Evolutionary conservation across 2,888 invertebrate genomes (phyloP), one percentile per base, ranked within the genome.

Genomic region (Smittia aterrima): DNA sequence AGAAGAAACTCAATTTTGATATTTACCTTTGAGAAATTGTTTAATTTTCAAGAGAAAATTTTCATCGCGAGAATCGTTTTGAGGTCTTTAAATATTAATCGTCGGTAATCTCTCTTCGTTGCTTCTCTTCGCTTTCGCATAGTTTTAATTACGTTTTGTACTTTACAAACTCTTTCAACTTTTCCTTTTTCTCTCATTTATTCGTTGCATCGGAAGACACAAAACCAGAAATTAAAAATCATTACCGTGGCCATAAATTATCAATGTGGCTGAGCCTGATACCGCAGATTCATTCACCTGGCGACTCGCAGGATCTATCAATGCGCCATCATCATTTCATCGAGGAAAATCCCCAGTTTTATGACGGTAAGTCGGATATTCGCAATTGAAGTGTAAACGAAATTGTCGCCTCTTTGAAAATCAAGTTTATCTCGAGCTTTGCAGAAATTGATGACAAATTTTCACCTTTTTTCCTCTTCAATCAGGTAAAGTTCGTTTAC

Each of bases 231-330:
- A 90, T 93, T 84, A 90, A 90, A 77, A 92, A 93, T 80, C 96
- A 96, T 83, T 97, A 96, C 83, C 88, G 96, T 53, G 95, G 96
- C 62, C 95, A 96, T 85, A 94, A 95, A 84, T 90, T 96, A 87
- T 94, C 95, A 41, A 86, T 95, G 80, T 96, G 96, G 96, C 84
- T 95, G 76, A 93, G 95, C 77, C 87, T 95, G 71, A 91, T 95
- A 80, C 95, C 95, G 72, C 94, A 95, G 81, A 86, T 96, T 73
- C 95, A 96, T 81, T 86, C 92, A 75, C 92, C 94, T 11, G 93
- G 94, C 20, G 87, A 88, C 77, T 84, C 86, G 9, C 87, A 87
- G 77, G 93, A 93, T 80, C 89, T 92, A 76, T 91, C 91, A 76
- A 93, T 94, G 91, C 86, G 92, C 53, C 92, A 93, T 81, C 93